Percentiles rank a stretch among this genome's conserved stretches.
Conservation (phyloP, 2,888 invertebrate genomes). For the Megaustenia siamemsis region DNA sequence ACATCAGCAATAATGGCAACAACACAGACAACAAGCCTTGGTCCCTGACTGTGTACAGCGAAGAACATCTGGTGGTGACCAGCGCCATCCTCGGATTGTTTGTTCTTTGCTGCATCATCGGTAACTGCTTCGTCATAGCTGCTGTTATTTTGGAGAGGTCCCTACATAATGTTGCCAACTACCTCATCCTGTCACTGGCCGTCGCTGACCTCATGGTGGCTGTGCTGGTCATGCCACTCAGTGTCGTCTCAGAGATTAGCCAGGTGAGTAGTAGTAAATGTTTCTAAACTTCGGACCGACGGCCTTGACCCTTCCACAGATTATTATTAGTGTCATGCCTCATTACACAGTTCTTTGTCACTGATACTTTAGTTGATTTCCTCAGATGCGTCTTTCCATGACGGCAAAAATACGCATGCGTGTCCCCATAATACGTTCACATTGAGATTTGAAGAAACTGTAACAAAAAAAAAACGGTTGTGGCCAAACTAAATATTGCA, state of each 20-base stretch:
- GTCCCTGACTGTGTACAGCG: slow-evolving; percentile 50
- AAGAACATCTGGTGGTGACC: slow-evolving; percentile 61
- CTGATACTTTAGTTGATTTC: too few species aligned
- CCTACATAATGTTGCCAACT: slow-evolving; percentile 96
- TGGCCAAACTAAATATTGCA: too few species aligned
- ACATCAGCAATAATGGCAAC: neutral
- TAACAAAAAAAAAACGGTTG: too few species aligned
- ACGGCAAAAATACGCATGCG: too few species aligned
- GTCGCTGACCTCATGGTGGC: slow-evolving; percentile 98
- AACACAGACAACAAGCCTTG: slow-evolving; percentile 11
- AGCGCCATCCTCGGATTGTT: slow-evolving; percentile 85
- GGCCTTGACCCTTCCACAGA: too few species aligned
- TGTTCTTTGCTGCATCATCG: slow-evolving; percentile 95
- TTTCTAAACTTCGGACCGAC: too few species aligned
- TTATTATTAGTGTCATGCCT: too few species aligned
- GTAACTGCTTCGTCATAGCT: slow-evolving; percentile 98
- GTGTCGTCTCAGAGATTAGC: slow-evolving; percentile 80
- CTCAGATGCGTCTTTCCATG: too few species aligned
- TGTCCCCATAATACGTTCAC: too few species aligned
- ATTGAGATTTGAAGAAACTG: too few species aligned
- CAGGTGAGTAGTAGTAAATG: slow-evolving; percentile 64
- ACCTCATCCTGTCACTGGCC: slow-evolving; percentile 96
- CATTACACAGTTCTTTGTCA: too few species aligned
- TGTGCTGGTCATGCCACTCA: slow-evolving; percentile 86
- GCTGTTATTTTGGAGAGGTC: slow-evolving; percentile 96